phyloP scores from a whole-genome alignment of 2,113 vertebrate species.

The Megaptera novaeangliae region DNA sequence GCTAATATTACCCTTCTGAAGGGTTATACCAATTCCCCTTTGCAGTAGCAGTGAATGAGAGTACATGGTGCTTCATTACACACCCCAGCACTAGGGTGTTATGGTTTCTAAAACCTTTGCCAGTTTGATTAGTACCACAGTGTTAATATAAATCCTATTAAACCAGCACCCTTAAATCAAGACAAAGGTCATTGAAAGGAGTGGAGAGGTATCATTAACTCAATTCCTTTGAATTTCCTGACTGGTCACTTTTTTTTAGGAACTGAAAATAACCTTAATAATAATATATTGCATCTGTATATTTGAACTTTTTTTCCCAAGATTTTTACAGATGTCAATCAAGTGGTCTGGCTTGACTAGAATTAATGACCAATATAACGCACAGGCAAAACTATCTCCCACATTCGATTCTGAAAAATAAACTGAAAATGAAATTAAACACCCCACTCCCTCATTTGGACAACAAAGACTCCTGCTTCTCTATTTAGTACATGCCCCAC shows the following conservation, averaged over 20 bases:
- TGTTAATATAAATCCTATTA: not conserved
- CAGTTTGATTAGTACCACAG: not conserved
- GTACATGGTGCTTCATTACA: not conserved
- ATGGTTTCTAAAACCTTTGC: not conserved
- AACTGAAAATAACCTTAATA: not conserved
- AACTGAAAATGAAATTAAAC: not conserved
- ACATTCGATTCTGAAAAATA: not conserved
- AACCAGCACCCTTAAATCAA: not conserved
- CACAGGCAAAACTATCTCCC: not conserved
- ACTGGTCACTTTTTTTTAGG: not conserved
- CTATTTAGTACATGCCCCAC: accelerated
- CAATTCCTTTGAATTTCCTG: not conserved
- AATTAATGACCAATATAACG: not conserved
- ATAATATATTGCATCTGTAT: not conserved
- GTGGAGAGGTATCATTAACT: not conserved
- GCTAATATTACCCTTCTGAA: not conserved
- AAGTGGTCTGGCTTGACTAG: not conserved
- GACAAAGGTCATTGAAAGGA: not conserved
- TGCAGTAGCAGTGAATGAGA: not conserved
- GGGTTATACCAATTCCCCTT: not conserved
- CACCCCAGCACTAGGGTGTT: too few species aligned
- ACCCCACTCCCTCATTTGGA: not conserved
- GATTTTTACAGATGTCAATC: not conserved
- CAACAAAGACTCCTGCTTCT: not conserved
- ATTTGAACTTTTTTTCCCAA: not conserved